Evolutionary conservation across 2,797 vertebrate species (phyloP).

Genomic region (Scyliorhinus canicula): DNA sequence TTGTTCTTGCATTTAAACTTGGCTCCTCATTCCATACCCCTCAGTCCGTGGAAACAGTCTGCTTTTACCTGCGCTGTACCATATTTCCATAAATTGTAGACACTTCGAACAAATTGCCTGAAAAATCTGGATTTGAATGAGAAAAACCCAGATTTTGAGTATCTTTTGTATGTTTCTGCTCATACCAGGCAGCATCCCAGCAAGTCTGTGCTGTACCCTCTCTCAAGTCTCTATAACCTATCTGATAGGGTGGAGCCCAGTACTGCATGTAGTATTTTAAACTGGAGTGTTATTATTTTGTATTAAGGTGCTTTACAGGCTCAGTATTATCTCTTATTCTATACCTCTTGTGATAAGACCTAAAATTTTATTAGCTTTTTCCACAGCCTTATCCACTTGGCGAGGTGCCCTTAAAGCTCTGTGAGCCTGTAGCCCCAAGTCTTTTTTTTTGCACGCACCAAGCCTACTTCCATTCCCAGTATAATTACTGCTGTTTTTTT

Average conservation of each 20-base stretch:
- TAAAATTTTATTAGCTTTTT: neutral
- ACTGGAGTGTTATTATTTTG: neutral
- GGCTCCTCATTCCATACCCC: neutral
- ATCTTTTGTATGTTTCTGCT: neutral
- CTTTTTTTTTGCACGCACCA: neutral
- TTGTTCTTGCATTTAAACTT: neutral
- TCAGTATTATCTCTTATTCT: neutral
- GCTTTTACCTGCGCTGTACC: neutral
- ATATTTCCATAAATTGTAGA: neutral
- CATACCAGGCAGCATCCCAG: neutral
- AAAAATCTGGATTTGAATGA: neutral
- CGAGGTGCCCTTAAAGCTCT: neutral
- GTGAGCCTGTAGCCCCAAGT: neutral
- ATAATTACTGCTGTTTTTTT: conserved; percentile 32
- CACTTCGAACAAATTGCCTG: neutral
- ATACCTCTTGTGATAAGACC: neutral
- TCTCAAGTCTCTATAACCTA: neutral
- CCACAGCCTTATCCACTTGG: neutral
- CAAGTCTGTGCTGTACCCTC: neutral
- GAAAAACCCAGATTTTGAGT: neutral
- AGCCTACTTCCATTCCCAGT: neutral
- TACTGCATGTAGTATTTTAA: neutral
- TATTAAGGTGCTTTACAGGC: neutral
- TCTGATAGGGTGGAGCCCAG: neutral
- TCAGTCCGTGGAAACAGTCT: neutral